A percentile compares a stretch with the other conserved stretches of the same genome.
Evolutionary conservation across 2,797 vertebrate species (phyloP).

Genomic region (Dallia pectoralis): DNA sequence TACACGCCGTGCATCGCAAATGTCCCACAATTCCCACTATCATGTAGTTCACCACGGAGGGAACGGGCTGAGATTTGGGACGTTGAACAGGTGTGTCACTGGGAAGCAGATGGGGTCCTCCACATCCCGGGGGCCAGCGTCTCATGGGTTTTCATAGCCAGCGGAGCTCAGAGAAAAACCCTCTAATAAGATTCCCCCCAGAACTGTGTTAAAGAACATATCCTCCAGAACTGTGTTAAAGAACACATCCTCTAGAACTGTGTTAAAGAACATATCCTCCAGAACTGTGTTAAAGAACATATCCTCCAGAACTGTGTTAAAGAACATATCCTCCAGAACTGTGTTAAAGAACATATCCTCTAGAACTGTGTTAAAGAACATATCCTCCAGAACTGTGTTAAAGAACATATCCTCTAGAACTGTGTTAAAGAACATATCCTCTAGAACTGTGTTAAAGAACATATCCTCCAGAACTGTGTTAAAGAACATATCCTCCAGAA

Average conservation of each 20-base stretch:
- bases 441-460: too few relatives aligned
- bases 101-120: constrained; percentile 1
- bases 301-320: too few relatives aligned
- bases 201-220: constrained; percentile 51
- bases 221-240: constrained; percentile 50
- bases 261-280: constrained; percentile 42
- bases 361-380: too few relatives aligned
- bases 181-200: constrained; percentile 45
- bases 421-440: constrained; percentile 60
- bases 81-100: background rate
- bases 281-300: constrained; percentile 54
- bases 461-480: constrained; percentile 45
- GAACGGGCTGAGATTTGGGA: background rate
- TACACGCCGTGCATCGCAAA: background rate
- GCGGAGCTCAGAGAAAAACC: constrained; percentile 1
- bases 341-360: too few relatives aligned
- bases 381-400: constrained; percentile 45
- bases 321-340: constrained; percentile 37
- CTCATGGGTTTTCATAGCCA: constrained; percentile 25
- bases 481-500: constrained; percentile 40
- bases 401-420: constrained; percentile 39
- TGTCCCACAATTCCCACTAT: background rate
- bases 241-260: too few relatives aligned
- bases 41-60: background rate
- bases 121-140: background rate